Base-by-base conservation (phyloP, 2,797 vertebrate species). In the Characodon lateralis region DNA sequence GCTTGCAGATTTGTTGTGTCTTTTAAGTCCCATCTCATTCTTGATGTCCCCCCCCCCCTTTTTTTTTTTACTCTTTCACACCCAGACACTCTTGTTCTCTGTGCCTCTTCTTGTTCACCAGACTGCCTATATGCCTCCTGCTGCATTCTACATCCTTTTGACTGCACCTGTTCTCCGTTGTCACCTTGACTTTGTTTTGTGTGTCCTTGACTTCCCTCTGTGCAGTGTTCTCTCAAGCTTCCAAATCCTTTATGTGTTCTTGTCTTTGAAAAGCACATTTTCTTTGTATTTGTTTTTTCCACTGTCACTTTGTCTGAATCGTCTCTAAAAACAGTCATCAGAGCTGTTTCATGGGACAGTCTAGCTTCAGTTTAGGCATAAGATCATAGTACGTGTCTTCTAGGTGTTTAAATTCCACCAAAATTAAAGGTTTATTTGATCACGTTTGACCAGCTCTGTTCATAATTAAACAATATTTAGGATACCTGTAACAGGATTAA, bases 1-100 rank as follows among this genome's bases (percentile, higher is more conserved):
- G 83, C 87, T 88, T 91, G 78, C 86, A 91, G 83, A 91, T 92
- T 92, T 91, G 81, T 84, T 77, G 80, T 79, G 82, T 91, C 88
- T 92, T 89, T 87, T 82, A 74, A 85, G 87, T 85, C 72, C 88
- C 77, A 72, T 87, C 85, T 89, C 89, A 88, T 80, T 89, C 84
- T 84, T 70, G 65, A 83, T 81, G 76, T 83, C 77, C 86, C 77
- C 73, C 72, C 68, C 14, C 72, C 68, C 14, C 24, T 31, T 63
- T 71, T 86, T 51, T 77, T 72, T 85, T 74, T 89, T 78, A 71
- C 70, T 86, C 55, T 79, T 73, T 39, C 50, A 24, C 68, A 53
- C 24, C 73, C 69, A 50, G 68, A 74, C 58, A 75, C 48, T 35
- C 76, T 59, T 31, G 46, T 83, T 78, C 71, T 70, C 78, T 74